Percentiles rank a stretch among this genome's conserved stretches.
These are phyloP conservation scores for Noctua janthe DNA, from an alignment of 2,888 invertebrate species.

Conservation along the genomic window DNA sequence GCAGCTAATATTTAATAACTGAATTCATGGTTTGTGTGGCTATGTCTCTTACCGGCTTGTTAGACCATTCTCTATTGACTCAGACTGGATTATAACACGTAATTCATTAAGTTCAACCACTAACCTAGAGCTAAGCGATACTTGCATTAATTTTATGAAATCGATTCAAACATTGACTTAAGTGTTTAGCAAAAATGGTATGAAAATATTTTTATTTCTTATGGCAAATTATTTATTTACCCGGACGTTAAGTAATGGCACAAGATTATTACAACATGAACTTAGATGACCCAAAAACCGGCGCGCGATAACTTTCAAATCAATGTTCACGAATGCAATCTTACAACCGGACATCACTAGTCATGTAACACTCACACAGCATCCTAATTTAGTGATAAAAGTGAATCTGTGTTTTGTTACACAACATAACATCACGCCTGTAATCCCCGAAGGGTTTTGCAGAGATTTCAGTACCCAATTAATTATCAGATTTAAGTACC, in stretches of 20 bases:
- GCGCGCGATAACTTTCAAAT: slow-evolving; percentile 31
- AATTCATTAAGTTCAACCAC: no score
- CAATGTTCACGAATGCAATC: slow-evolving; percentile 36
- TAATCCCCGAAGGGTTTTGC: not conserved
- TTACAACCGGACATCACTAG: slow-evolving; percentile 18
- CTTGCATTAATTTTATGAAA: not conserved
- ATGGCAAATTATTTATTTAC: not conserved
- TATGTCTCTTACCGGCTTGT: not conserved
- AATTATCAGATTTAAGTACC: no score
- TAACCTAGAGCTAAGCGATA: not conserved
- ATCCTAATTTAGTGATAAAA: slow-evolving; percentile 28
- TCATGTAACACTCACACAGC: not conserved
- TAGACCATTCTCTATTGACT: not conserved
- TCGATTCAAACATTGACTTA: not conserved
- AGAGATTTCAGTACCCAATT: no score
- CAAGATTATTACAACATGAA: slow-evolving; percentile 22
- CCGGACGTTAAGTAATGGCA: not conserved
- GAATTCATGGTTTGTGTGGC: not conserved
- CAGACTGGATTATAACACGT: not conserved
- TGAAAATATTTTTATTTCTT: not conserved
- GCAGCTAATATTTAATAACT: not conserved
- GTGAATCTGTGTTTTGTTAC: slow-evolving; percentile 4
- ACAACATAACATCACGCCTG: not conserved
- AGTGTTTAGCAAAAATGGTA: not conserved
- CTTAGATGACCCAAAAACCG: slow-evolving; percentile 31